phyloP scores from a whole-genome alignment of 2,113 vertebrate genomes.

The Cromileptes altivelis region DNA sequence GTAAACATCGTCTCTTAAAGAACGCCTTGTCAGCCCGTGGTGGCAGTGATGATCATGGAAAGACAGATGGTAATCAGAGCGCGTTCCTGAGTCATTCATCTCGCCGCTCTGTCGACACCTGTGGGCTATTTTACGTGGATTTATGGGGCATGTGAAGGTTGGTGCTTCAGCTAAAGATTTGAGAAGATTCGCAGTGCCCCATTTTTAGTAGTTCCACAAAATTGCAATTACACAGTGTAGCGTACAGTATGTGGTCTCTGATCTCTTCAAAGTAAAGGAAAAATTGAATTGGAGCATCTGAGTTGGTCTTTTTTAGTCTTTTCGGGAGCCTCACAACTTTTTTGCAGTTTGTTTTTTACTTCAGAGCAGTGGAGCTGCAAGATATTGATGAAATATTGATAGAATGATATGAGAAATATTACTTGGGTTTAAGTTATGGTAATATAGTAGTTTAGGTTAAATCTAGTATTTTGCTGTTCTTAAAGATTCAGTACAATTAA shows the following conservation, averaged over 20 bases:
- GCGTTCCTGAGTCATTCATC: conserved; percentile 67
- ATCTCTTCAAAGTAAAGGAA: conserved; percentile 65
- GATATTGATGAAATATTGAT: conserved; percentile 53
- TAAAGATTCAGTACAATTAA: conserved; percentile 30
- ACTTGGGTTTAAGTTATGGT: conserved; percentile 2
- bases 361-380: conserved; percentile 7
- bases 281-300: conserved; percentile 44
- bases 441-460: conserved; percentile 4
- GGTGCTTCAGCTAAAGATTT: conserved; percentile 60
- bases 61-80: conserved; percentile 76
- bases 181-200: conserved; percentile 57
- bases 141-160: conserved; percentile 69
- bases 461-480: neutral
- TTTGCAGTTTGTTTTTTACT: conserved; percentile 37
- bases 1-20: conserved; percentile 66
- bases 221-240: conserved; percentile 65
- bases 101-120: conserved; percentile 51
- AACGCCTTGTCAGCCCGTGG: conserved; percentile 60
- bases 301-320: conserved; percentile 38
- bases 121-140: conserved; percentile 62
- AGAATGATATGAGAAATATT: conserved; percentile 14
- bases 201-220: conserved; percentile 64
- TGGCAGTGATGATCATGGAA: conserved; percentile 54
- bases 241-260: conserved; percentile 52
- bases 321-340: conserved; percentile 6